Base-by-base conservation (phyloP, 2,888 invertebrate species). In the Troides oblongomaculatus region DNA sequence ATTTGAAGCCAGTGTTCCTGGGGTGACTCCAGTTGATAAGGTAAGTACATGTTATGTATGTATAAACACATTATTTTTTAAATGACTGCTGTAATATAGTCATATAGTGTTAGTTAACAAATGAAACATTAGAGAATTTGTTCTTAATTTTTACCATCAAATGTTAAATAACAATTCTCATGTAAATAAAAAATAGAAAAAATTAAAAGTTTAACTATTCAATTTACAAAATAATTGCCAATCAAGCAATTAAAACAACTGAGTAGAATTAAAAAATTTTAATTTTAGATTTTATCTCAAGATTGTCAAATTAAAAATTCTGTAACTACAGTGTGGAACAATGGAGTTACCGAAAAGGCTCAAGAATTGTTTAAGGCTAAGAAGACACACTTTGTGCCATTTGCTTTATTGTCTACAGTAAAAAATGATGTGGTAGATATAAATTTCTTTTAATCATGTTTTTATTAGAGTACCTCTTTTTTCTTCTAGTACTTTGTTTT, bases 1-100 rank as follows among this genome's bases (percentile, higher is more conserved):
- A 0, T 86, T 87, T 79, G 86, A 88, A 75, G 88, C 86, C 10
- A 86, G 84, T 70, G 75, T 87, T 58, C 85, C 86, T 80, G 88
- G 87, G 50, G 84, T 87, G 7, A 73, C 75, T 21, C 87, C 88
- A 68, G 53, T 86, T 46, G 82, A 84, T 67, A 83, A 82, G 72
- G 88, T 86, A 76, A 76, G 74, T 68, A 8, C 25, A 12, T 18
- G 25, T 36, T 68, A 17, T 57, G 3, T 25, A 57, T 59, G 30
- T 30, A 30, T 30, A 30, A 30, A 30, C 30, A 30, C 0, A 30
- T 30, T 30, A 2, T 30, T 25, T 30, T 30, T 30, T 30, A 30
- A 30, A 30, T 30, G 5, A 3, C 3, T 30, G 30, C 5, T 30
- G 30, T 30, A 30, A 3, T 30, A 3, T 30, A 3, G 5, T 30